A percentile compares a stretch with the other conserved stretches of the same genome.
phyloP scores from a whole-genome alignment of 2,113 vertebrate genomes.

The Phoenicopterus ruber region DNA sequence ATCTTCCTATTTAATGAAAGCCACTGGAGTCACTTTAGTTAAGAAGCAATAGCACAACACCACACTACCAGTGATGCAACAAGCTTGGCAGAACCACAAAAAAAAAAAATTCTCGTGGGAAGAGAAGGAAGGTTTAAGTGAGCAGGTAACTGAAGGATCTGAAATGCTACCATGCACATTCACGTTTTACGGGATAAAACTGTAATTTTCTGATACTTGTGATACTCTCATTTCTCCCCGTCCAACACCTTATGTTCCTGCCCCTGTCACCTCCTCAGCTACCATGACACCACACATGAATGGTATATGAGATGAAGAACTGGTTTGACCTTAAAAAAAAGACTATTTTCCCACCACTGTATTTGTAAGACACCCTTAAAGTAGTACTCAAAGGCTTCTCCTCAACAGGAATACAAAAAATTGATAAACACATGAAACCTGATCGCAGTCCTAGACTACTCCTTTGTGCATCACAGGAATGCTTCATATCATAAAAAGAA shows the following conservation, averaged over 20 bases:
- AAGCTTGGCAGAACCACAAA: neutral
- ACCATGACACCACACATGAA: accelerated
- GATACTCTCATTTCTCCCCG: neutral
- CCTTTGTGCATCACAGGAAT: neutral
- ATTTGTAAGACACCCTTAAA: neutral
- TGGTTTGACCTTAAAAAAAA: neutral
- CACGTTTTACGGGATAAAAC: neutral
- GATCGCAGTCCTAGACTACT: neutral
- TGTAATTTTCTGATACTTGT: neutral
- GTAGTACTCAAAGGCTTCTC: neutral
- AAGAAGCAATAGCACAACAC: neutral
- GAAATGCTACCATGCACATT: neutral
- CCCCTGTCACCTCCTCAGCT: neutral
- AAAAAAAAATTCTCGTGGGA: neutral
- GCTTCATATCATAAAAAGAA: neutral
- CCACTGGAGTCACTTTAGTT: neutral
- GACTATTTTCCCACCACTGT: neutral
- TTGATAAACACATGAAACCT: neutral
- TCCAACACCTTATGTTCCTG: neutral
- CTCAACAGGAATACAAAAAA: neutral
- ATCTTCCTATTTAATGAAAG: neutral
- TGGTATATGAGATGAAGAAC: neutral
- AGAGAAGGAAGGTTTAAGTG: neutral
- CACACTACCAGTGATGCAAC: neutral
- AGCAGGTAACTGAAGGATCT: neutral